Base-by-base conservation (phyloP, 1,140 invertebrate species). In the Diorhabda carinulata region DNA sequence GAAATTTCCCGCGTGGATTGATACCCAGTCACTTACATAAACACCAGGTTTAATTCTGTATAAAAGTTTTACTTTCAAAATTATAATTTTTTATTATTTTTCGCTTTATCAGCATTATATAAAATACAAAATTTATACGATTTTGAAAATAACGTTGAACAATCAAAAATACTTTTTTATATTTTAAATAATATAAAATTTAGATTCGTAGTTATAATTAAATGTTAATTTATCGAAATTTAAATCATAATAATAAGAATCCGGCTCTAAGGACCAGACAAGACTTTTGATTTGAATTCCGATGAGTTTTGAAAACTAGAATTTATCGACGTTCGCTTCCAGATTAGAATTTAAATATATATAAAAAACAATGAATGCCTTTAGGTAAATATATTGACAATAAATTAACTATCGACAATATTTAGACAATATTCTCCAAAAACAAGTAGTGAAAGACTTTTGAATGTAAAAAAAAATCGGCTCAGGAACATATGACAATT, bases 331-430 rank as follows among this genome's bases (percentile, higher is more conserved):
- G 43, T 44, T 43, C 41, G 25, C 25, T 25, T 25, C 25, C 25
- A 25, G 25, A 25, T 25, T 25, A 25, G 25, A 25, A 25, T 25
- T 25, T 25, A 25, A 25, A 25, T 25, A 25, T 25, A 25, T 25
- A 25, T 1, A 25, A 25, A 25, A 25, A 25, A 25, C 25, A 1
- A 25, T 25, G 25, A 25, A 25, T 25, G 25, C 25, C 25, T 25
- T 25, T 25, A 25, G 25, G 25, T 25, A 25, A 25, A 25, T 25
- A 63, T 43, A 44, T 63, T 63, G 61, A 63, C 61, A 63, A 63
- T 66, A 66, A 45, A 43, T 45, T 3, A 64, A 64, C 52, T 42
- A 41, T 64, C 40, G 62, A 64, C 62, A 56, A 64, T 64, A 64
- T 52, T 66, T 57, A 66, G 52, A 66, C 64, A 57, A 66, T 57